Evolutionary conservation across 1,140 invertebrate species (phyloP).

Genomic region (Drosophila pallidifrons): DNA sequence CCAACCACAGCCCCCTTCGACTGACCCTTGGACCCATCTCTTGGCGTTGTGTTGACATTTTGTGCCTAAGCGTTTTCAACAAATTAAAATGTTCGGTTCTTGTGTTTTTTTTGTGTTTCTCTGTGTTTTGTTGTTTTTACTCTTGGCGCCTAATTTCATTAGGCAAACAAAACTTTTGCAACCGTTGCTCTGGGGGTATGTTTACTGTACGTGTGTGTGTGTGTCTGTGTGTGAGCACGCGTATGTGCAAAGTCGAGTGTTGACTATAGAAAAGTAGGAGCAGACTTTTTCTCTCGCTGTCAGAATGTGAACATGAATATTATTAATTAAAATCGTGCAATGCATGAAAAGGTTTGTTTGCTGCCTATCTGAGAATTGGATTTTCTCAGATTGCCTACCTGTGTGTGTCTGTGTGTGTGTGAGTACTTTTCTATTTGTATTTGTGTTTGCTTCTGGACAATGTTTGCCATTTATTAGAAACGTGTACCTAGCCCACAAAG

Average conservation of each 20-base stretch:
- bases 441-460: conserved; percentile 62
- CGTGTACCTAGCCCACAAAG: conserved; percentile 34
- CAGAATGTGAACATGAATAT: conserved; percentile 58
- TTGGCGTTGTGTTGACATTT: conserved; percentile 35
- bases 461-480: conserved; percentile 78
- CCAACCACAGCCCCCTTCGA: not conserved
- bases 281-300: not conserved
- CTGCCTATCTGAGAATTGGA: conserved; percentile 41
- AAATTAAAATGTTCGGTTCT: conserved; percentile 50
- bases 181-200: not conserved
- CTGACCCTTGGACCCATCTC: not conserved
- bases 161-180: conserved; percentile 45
- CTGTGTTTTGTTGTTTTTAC: conserved; percentile 1
- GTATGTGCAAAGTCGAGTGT: conserved; percentile 11
- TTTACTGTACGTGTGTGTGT: conserved; percentile 19
- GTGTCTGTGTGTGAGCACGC: conserved; percentile 13
- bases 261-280: conserved; percentile 15
- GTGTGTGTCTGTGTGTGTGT: conserved; percentile 7
- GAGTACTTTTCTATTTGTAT: conserved; percentile 34
- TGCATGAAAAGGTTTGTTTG: conserved; percentile 76
- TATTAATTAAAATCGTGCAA: conserved; percentile 84
- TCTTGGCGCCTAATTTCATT: conserved; percentile 51
- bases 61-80: conserved; percentile 47
- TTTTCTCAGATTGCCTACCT: conserved; percentile 41
- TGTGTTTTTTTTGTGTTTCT: conserved; percentile 4